Conservation (phyloP, 2,797 vertebrate species). For the Synaphobranchus kaupii region DNA sequence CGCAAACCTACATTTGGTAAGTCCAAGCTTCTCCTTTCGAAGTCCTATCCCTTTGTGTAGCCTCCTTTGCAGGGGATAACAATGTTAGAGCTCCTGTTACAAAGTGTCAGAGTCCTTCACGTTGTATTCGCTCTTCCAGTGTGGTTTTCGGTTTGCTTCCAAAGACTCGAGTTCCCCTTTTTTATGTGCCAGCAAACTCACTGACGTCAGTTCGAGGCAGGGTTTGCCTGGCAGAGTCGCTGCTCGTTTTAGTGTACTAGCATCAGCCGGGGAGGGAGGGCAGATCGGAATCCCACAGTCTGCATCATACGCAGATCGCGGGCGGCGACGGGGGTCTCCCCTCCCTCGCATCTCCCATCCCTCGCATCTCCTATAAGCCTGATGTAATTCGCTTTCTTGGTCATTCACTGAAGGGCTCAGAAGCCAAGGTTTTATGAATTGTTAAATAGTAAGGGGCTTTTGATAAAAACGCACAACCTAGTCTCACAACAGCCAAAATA, state of each 20-base stretch:
- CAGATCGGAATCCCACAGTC: slow-evolving; percentile 58
- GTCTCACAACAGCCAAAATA: neutral
- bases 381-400: slow-evolving; percentile 25
- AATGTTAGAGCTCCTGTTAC: slow-evolving; percentile 36
- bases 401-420: neutral
- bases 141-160: slow-evolving; percentile 55
- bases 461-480: neutral
- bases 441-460: neutral
- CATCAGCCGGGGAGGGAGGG: slow-evolving; percentile 56
- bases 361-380: neutral
- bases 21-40: slow-evolving; percentile 17
- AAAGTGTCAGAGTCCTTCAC: slow-evolving; percentile 40
- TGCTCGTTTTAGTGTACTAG: slow-evolving; percentile 66
- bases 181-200: slow-evolving; percentile 62
- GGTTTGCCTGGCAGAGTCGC: slow-evolving; percentile 72
- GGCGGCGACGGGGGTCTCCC: slow-evolving; percentile 32
- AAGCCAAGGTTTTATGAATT: too few species aligned
- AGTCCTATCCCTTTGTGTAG: slow-evolving; percentile 17
- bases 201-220: slow-evolving; percentile 71
- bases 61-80: slow-evolving; percentile 1
- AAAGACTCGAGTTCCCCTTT: slow-evolving; percentile 51
- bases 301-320: slow-evolving; percentile 54
- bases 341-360: slow-evolving; percentile 31
- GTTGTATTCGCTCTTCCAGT: slow-evolving; percentile 29
- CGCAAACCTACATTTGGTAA: slow-evolving; percentile 44